A percentile compares a stretch with the other conserved stretches of the same genome.
Evolutionary conservation across 2,113 vertebrate species (phyloP).

Genomic region (Hemiprocne comata): DNA sequence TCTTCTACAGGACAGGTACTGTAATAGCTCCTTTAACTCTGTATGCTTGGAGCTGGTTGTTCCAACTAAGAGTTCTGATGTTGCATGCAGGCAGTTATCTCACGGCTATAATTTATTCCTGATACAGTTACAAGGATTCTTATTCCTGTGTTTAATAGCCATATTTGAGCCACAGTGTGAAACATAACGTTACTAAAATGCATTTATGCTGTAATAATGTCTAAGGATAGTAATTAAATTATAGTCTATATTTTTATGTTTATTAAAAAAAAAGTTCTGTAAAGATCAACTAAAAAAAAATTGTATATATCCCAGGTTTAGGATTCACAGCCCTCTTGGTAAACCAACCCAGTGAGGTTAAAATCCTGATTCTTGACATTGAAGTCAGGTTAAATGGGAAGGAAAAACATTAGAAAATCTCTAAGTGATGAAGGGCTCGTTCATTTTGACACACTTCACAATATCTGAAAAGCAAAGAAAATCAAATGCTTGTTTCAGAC

Average conservation of each 20-base stretch:
- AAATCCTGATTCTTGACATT: neutral
- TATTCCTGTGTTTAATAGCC: neutral
- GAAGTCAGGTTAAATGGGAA: neutral
- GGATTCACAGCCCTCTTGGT: neutral
- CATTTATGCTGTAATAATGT: neutral
- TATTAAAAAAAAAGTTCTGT: neutral
- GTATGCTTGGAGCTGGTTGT: neutral
- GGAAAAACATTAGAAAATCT: neutral
- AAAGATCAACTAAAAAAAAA: neutral
- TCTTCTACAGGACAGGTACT: neutral
- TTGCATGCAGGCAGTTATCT: neutral
- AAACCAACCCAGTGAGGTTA: neutral
- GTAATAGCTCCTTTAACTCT: neutral
- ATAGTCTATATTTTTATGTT: neutral
- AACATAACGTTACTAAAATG: neutral
- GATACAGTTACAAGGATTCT: neutral
- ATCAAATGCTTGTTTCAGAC: conserved; percentile 57
- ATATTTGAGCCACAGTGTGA: neutral
- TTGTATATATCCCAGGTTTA: neutral
- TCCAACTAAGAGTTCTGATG: neutral
- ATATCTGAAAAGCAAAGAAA: neutral
- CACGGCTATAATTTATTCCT: neutral
- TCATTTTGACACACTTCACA: neutral
- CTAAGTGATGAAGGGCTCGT: neutral
- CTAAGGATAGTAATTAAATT: neutral